Conservation (phyloP, 2,888 invertebrate genomes). For the Escarpia spicata region DNA sequence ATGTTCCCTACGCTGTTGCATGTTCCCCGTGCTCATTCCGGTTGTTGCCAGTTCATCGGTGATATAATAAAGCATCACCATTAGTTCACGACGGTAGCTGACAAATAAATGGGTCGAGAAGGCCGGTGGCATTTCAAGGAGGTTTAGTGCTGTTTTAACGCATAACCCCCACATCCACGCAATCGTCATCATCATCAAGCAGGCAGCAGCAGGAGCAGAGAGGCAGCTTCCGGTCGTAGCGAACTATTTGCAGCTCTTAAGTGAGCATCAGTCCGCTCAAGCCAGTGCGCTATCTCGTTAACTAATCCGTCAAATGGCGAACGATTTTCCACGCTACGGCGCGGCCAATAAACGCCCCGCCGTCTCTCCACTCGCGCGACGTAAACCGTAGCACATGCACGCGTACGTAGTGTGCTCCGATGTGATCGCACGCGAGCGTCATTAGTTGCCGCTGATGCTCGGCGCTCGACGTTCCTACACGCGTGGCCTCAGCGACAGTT, state of each 20-base stretch:
- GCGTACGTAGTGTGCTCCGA: neutral
- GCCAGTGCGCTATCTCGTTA: neutral
- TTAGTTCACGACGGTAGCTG: neutral
- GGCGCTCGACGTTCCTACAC: neutral
- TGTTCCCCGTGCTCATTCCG: too few relatives aligned
- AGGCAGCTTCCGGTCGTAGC: too few relatives aligned
- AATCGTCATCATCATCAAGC: too few relatives aligned
- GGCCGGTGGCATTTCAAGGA: neutral
- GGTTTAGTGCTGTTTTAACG: too few relatives aligned
- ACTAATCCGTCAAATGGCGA: conserved; percentile 3
- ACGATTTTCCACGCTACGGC: neutral
- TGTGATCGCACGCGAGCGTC: neutral
- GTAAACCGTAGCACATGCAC: neutral
- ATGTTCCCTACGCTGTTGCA: too few relatives aligned
- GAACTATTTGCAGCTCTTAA: too few relatives aligned
- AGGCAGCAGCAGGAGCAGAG: too few relatives aligned
- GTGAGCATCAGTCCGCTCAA: too few relatives aligned
- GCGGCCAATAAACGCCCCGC: conserved; percentile 16
- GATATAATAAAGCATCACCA: neutral
- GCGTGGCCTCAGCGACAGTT: neutral
- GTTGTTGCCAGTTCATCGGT: neutral
- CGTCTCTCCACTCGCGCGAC: neutral
- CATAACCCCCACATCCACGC: too few relatives aligned
- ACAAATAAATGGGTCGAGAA: neutral
- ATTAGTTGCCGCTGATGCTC: neutral